Evolutionary conservation across 2,888 invertebrate species (phyloP).

Genomic region (Xanthostigma xanthostigma): DNA sequence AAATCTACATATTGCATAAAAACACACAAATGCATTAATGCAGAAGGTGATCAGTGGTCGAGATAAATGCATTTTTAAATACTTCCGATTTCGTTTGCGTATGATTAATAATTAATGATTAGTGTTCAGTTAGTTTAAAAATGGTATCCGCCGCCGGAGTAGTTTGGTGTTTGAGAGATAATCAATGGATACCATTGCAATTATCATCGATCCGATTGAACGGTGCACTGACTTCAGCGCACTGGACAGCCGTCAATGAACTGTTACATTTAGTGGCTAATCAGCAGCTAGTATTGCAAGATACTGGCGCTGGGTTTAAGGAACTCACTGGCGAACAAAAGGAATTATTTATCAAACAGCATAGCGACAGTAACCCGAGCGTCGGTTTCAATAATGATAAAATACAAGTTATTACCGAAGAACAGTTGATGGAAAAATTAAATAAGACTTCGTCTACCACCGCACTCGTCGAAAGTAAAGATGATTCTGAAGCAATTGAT

Average conservation of each 20-base stretch:
- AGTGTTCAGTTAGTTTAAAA: constrained; percentile 14
- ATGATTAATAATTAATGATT: too few species aligned
- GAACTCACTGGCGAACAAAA: constrained; percentile 28
- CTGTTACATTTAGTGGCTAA: constrained; percentile 48
- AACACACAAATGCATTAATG: too few species aligned
- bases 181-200: constrained; percentile 51
- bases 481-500: background rate
- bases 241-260: constrained; percentile 48
- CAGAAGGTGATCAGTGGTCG: too few species aligned
- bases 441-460: background rate
- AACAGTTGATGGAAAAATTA: constrained; percentile 2
- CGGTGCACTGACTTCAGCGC: constrained; percentile 47
- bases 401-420: constrained; percentile 1
- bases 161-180: constrained; percentile 53
- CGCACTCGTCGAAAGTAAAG: background rate
- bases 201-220: constrained; percentile 50
- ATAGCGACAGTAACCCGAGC: background rate
- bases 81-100: too few species aligned
- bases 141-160: constrained; percentile 48
- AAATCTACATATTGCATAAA: too few species aligned
- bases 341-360: constrained; percentile 16
- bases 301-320: constrained; percentile 23
- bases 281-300: constrained; percentile 43
- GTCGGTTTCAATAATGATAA: background rate
- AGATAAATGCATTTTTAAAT: too few species aligned